Base-by-base conservation (phyloP, 1,140 invertebrate genomes). In the Chelonus insularis region DNA sequence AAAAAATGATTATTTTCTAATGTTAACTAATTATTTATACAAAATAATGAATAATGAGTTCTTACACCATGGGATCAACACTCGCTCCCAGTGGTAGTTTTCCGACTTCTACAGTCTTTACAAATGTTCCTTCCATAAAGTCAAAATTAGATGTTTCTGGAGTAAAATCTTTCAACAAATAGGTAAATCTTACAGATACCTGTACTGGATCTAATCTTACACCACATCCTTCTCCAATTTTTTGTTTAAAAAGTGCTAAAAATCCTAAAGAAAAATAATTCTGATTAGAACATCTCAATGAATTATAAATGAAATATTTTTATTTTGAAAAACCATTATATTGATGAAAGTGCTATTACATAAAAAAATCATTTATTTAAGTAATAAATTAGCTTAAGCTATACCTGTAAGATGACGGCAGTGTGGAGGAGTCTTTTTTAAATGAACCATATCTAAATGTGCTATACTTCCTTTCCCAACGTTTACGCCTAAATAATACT, bases 401-500 rank as follows among this genome's bases (percentile, higher is more conserved):
- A 48, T 72, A 83, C 87, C 88, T 70, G 88, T 88, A 1, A 97
- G 82, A 81, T 96, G 91, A 62, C 87, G 88, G 70, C 89, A 95
- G 68, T 94, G 89, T 36, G 85, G 82, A n/a, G 93, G 93, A 57
- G 90, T 84, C 69, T 87, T 87, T 71, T 89, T 89, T 36, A 97
- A 83, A 74, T 96, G 92, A 59, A 95, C 89, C 85, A 96, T 93
- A 70, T 96, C 90, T 79, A 93, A 95, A 72, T 90, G 88, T 20
- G 89, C 88, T 63, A 89, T 85, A 6, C 89, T 84, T 48, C 89
- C 89, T 71, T 84, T 87, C 47, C 88, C 87, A 73, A 92, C 86
- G 70, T 87, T 90, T 7, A 91, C 85, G 20, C 94, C 94, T 34
- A 89, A 78, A 78, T 91, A 97, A 80, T 88, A 91, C 66, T 90